These are phyloP conservation scores for Tapirus terrestris DNA, from an alignment of 2,113 vertebrate species.

Conservation along the genomic window DNA sequence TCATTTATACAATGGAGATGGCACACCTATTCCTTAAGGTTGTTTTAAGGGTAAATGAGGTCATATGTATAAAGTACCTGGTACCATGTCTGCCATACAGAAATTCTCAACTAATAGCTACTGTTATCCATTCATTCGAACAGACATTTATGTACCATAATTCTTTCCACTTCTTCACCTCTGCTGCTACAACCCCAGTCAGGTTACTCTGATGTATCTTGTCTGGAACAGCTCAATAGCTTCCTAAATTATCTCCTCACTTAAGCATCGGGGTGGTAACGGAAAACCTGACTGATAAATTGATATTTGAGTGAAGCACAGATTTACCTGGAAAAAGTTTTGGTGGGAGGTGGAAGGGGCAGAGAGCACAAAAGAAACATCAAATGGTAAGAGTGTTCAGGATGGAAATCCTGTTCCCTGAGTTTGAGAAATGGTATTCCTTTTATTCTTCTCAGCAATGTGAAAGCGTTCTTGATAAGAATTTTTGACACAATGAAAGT, in stretches of 20 bases:
- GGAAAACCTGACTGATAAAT: background rate
- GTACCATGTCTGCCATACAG: background rate
- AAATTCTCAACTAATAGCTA: background rate
- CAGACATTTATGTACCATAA: background rate
- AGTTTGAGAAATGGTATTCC: constrained; percentile 2
- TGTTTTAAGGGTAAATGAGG: background rate
- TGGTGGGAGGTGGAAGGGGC: background rate
- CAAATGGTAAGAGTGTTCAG: background rate
- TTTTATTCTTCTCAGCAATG: background rate
- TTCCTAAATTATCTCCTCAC: background rate
- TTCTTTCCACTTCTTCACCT: background rate
- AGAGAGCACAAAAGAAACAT: background rate
- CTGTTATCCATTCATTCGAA: background rate
- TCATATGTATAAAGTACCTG: background rate
- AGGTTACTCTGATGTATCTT: background rate
- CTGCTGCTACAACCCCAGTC: background rate
- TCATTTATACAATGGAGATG: background rate
- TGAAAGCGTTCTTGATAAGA: constrained; percentile 11
- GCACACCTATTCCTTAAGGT: background rate
- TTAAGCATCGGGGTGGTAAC: background rate
- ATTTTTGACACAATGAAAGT: background rate
- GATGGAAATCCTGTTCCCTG: background rate
- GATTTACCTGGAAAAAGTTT: background rate
- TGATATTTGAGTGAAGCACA: background rate
- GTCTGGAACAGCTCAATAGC: background rate